A percentile compares a stretch with the other conserved stretches of the same genome.
Conservation (phyloP, 2,113 vertebrate genomes). For the Oncorhynchus mykiss region DNA sequence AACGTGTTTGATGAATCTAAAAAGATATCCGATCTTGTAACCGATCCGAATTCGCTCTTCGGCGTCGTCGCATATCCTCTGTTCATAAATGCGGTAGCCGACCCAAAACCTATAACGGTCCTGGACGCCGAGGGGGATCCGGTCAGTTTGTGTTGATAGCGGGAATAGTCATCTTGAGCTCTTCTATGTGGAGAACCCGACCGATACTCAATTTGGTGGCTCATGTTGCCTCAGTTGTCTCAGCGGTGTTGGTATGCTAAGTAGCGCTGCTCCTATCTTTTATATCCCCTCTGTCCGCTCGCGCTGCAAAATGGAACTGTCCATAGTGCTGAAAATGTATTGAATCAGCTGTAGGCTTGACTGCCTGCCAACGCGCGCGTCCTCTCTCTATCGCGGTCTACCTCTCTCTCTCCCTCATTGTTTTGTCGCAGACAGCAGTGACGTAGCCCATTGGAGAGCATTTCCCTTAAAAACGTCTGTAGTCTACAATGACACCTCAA, state of each 20-base stretch:
- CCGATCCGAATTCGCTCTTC: conserved; percentile 11
- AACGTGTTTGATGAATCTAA: conserved; percentile 8
- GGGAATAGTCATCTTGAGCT: background rate
- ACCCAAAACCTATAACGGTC: background rate
- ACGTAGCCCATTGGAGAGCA: no score
- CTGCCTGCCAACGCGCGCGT: conserved; percentile 3
- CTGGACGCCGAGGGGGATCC: conserved; percentile 9
- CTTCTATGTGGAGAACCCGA: conserved; percentile 20
- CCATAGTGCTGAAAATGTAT: conserved; percentile 63
- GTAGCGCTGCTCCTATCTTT: conserved; percentile 17
- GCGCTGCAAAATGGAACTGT: conserved; percentile 60
- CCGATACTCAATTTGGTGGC: conserved; percentile 50
- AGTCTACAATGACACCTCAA: no score
- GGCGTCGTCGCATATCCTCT: background rate
- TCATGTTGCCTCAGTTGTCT: conserved; percentile 11
- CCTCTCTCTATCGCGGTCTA: background rate
- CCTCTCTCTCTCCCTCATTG: no score
- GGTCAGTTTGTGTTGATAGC: background rate
- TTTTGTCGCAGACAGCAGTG: no score
- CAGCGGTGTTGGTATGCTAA: background rate
- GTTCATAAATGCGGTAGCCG: conserved; percentile 14
- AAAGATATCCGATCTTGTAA: conserved; percentile 12
- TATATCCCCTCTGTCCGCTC: conserved; percentile 55
- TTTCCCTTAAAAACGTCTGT: no score
- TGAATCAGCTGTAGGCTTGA: conserved; percentile 53